phyloP scores from a whole-genome alignment of 2,113 vertebrate genomes.

The Athene noctua region DNA sequence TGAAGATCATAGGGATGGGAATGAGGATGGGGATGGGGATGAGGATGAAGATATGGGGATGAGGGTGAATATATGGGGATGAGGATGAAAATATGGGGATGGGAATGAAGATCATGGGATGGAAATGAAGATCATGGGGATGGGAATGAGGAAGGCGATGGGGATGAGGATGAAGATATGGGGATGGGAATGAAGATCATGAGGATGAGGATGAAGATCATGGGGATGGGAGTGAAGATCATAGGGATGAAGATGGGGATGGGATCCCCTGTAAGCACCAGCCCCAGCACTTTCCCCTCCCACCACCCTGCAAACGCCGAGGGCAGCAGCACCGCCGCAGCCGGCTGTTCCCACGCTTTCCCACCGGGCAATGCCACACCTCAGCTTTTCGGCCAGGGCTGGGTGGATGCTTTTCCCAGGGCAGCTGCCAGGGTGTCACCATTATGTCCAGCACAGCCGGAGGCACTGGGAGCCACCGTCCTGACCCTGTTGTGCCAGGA shows the following conservation, averaged over 20 bases:
- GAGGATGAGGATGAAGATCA: neutral
- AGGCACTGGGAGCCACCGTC: rapidly evolving
- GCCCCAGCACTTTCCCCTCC: neutral
- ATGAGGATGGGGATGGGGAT: no score
- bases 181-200: rapidly evolving
- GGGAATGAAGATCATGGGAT: no score
- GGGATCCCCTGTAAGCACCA: rapidly evolving
- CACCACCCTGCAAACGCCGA: rapidly evolving
- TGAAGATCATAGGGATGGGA: no score
- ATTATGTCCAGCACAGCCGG: rapidly evolving
- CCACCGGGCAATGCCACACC: neutral
- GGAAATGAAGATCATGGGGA: no score
- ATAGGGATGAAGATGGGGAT: no score
- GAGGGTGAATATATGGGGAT: no score
- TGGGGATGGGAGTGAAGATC: rapidly evolving
- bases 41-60: no score
- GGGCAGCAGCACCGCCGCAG: rapidly evolving
- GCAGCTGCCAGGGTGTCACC: neutral
- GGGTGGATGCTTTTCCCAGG: neutral
- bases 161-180: no score
- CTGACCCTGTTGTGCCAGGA: neutral
- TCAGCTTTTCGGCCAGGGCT: rapidly evolving
- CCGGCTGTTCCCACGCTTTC: neutral
- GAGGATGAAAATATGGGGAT: no score
- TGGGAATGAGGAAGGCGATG: no score